Conservation (phyloP, 2,113 vertebrate genomes). For the Lontra canadensis region DNA sequence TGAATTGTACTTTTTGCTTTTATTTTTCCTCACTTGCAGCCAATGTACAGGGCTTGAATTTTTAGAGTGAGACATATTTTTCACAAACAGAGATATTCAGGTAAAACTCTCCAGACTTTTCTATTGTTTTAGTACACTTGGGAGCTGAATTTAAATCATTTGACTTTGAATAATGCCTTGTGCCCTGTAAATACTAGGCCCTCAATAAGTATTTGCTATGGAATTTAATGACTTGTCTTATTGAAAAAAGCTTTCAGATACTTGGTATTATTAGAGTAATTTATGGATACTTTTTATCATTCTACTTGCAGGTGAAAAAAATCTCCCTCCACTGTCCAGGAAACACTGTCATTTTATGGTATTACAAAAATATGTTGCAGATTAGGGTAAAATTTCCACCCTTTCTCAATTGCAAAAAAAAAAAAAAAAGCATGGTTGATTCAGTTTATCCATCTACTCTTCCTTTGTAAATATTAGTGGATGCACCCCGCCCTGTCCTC, state of each 20-base stretch:
- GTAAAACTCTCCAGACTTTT: background rate
- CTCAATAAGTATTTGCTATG: background rate
- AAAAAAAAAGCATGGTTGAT: background rate
- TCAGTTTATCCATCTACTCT: background rate
- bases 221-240: background rate
- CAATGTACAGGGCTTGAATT: background rate
- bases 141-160: constrained; percentile 6
- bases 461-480: background rate
- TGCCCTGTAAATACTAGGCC: background rate
- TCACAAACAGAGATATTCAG: background rate
- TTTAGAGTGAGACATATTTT: background rate
- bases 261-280: background rate
- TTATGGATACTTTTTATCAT: background rate
- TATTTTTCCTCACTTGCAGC: background rate
- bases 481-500: background rate
- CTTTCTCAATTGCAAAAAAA: background rate
- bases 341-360: background rate
- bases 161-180: background rate
- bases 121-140: background rate
- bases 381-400: background rate
- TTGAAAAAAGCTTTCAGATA: background rate
- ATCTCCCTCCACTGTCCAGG: background rate
- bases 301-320: background rate
- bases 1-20: constrained; percentile 49
- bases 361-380: background rate